These are phyloP conservation scores for Geophilus truncorum DNA, from an alignment of 2,888 invertebrate genomes.

Conservation along the genomic window DNA sequence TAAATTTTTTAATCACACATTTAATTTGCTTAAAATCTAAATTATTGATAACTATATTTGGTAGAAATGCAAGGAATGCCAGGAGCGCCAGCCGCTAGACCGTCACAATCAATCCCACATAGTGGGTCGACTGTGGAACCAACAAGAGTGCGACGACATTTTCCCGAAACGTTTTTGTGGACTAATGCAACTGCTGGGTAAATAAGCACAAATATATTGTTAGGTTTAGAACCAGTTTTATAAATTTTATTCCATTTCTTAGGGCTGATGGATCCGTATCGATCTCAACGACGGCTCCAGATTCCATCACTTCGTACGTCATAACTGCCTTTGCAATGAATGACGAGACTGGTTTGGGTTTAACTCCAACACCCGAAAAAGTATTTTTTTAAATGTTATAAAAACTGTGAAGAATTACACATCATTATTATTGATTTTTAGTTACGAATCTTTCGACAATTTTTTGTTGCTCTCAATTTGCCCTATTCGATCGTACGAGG, in stretches of 20 bases:
- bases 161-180: conserved; percentile 70
- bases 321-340: conserved; percentile 53
- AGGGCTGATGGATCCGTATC: conserved; percentile 39
- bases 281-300: conserved; percentile 49
- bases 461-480: conserved; percentile 50
- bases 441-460: background rate
- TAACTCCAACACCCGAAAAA: conserved; percentile 47
- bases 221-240: background rate
- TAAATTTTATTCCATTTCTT: too few relatives aligned
- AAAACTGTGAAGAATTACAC: background rate
- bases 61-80: too few relatives aligned
- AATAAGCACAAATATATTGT: background rate
- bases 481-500: conserved; percentile 51
- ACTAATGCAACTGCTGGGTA: conserved; percentile 37
- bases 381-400: background rate
- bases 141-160: too few relatives aligned
- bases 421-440: background rate
- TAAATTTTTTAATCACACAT: too few relatives aligned
- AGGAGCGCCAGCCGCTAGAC: too few relatives aligned
- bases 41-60: too few relatives aligned
- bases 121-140: too few relatives aligned
- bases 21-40: too few relatives aligned
- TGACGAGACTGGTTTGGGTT: conserved; percentile 49
- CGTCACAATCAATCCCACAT: too few relatives aligned
- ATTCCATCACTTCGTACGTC: conserved; percentile 55